Base-by-base conservation (phyloP, 2,888 invertebrate genomes). In the Xanthorhoe spadicearia region DNA sequence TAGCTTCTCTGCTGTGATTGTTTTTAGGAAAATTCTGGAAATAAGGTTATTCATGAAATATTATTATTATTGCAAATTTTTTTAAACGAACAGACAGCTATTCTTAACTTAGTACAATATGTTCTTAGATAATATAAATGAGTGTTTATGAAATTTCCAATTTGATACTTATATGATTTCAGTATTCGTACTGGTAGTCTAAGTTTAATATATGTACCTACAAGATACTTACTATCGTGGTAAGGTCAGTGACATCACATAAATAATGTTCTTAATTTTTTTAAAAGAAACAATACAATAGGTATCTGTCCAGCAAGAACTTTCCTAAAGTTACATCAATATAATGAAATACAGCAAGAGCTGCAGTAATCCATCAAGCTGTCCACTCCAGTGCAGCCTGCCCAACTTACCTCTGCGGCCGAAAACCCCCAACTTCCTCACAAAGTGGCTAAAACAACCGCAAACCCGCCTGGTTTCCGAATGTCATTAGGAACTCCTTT, bases 341-440 rank as follows among this genome's bases (percentile, higher is more conserved):
- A 74, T 77, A 87, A 86, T 83, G 82, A 84, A 86, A 85, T 83
- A 82, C 79, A 74, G 74, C 79, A 79, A 77, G 72, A 71, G 68
- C 79, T 79, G 80, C 81, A 79, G 78, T 75, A 78, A 89, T 90
- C 86, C 83, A 89, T 90, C 89, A 90, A 74, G 55, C 82, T 88
- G 89, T 89, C 90, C 54, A 50, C 78, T 58, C 15, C 60, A 32
- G 69, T 74, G 68, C 78, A 73, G 76, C 78, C 79, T 78, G 71
- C 72, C 87, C 71, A 86, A 81, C 66, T 77, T 83, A 77, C 46
- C 15, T 71, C 73, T 86, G 55, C 85, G 73, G 68, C 65, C 17
- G 65, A 69, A 23, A 53, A 57, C 58, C 69, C 56, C 51, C 43
- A 48, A 56, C 61, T 55, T 46, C 64, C 43, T 64, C 52, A 51